Evolutionary conservation across 1,140 invertebrate genomes (phyloP).

Genomic region (Doryteuthis pealeii): DNA sequence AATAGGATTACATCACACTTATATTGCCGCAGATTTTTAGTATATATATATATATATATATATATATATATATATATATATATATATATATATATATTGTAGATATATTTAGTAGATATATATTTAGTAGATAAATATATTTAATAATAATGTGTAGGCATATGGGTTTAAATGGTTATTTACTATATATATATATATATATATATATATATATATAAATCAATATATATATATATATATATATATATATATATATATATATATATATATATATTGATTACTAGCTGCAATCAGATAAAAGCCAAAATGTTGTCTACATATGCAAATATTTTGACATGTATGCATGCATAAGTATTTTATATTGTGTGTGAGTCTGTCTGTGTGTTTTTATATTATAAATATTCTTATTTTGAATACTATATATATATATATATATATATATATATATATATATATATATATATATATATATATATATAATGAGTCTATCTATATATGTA

Average conservation of each 20-base stretch:
- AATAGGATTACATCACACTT: too few relatives aligned
- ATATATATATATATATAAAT: too few relatives aligned
- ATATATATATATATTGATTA: slow-evolving; percentile 26
- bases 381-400: background rate
- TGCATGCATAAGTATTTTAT: slow-evolving; percentile 20
- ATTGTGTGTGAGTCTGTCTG: background rate
- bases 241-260: slow-evolving; percentile 10
- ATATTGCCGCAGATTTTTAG: too few relatives aligned
- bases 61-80: too few relatives aligned
- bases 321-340: slow-evolving; percentile 23
- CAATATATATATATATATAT: background rate
- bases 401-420: too few relatives aligned
- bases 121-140: too few relatives aligned
- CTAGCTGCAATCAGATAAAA: slow-evolving; percentile 20
- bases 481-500: background rate
- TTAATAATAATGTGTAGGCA: too few relatives aligned
- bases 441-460: background rate
- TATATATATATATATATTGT: too few relatives aligned
- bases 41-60: too few relatives aligned
- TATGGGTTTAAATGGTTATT: too few relatives aligned
- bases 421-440: background rate
- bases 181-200: too few relatives aligned
- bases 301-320: background rate
- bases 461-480: background rate
- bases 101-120: too few relatives aligned